These are phyloP conservation scores for Amphipyra tragopoginis DNA, from an alignment of 2,888 invertebrate genomes.

Conservation along the genomic window DNA sequence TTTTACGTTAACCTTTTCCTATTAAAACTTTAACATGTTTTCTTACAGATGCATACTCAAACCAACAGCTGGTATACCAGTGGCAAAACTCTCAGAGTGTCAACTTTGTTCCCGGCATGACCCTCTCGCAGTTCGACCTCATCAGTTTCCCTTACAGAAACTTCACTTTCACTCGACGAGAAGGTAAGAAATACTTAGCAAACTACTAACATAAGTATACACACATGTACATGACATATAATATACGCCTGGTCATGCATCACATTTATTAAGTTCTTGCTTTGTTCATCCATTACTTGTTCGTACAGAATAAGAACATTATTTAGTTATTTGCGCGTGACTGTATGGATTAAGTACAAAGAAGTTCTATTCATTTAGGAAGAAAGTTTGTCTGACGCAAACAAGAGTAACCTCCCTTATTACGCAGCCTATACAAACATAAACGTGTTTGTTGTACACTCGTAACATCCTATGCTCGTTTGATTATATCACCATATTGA, in stretches of 20 bases:
- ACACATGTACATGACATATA: constrained; percentile 9
- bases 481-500: constrained; percentile 43
- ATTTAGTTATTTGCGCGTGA: constrained; percentile 55
- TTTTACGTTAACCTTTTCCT: neutral
- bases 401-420: constrained; percentile 73
- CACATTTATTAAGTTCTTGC: constrained; percentile 44
- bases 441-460: constrained; percentile 48
- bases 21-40: neutral
- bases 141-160: constrained; percentile 96
- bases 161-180: constrained; percentile 94
- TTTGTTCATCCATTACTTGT: constrained; percentile 33
- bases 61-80: constrained; percentile 95
- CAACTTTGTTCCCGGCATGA: constrained; percentile 96
- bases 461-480: constrained; percentile 48
- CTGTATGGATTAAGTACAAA: constrained; percentile 59
- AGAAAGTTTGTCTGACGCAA: constrained; percentile 71
- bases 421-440: constrained; percentile 74
- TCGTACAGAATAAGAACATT: constrained; percentile 52
- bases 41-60: constrained; percentile 95
- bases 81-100: constrained; percentile 96
- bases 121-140: constrained; percentile 97
- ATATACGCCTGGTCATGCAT: constrained; percentile 42
- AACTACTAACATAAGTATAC: neutral
- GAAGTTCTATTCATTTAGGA: constrained; percentile 68
- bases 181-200: constrained; percentile 87